Evolutionary conservation across 2,888 invertebrate species (phyloP).

Genomic region (Galerucella pusilla): DNA sequence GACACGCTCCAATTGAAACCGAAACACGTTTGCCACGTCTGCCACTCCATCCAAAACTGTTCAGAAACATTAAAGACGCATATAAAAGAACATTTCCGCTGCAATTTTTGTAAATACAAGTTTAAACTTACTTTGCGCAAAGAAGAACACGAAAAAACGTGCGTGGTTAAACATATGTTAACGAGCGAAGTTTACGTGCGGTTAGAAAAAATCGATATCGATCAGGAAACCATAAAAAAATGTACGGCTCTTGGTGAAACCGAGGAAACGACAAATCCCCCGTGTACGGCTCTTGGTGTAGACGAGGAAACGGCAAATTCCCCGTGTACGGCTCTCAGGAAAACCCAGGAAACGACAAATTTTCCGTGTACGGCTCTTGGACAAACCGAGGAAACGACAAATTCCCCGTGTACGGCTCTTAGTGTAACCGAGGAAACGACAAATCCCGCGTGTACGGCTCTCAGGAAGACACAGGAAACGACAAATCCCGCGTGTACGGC

Average conservation of each 20-base stretch:
- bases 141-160: constrained; percentile 12
- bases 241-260: not conserved
- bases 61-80: not conserved
- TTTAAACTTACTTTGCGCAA: not conserved
- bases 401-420: no score
- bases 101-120: not conserved
- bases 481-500: no score
- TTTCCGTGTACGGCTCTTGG: no score
- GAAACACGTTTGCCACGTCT: not conserved
- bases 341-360: no score
- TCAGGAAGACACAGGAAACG: no score
- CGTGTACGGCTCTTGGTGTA: not conserved
- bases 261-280: no score
- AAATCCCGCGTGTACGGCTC: no score
- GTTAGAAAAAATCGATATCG: not conserved
- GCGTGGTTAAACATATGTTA: not conserved
- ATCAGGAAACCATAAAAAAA: not conserved
- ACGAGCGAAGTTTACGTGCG: not conserved
- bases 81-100: constrained; percentile 1
- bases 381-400: no score
- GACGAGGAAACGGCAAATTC: no score
- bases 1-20: constrained; percentile 16
- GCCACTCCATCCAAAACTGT: not conserved
- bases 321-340: no score
- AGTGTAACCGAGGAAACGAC: no score